A percentile compares a stretch with the other conserved stretches of the same genome.
Conservation (phyloP, 2,888 invertebrate species). For the Trichacis sp. region DNA sequence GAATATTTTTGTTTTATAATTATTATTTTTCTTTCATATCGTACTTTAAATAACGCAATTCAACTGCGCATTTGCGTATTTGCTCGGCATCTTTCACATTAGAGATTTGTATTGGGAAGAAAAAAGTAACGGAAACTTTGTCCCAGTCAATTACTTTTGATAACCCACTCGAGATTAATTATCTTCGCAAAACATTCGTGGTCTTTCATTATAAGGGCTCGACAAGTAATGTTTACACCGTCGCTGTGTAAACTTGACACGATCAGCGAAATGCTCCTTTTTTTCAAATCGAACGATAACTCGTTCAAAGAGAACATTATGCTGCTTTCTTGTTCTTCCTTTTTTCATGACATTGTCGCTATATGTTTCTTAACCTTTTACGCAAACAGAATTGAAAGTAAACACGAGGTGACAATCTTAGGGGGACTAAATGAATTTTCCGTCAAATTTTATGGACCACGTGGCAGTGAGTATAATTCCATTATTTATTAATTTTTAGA, state of each 20-base stretch:
- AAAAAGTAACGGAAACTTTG: too few species aligned
- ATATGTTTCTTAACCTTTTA: constrained; percentile 39
- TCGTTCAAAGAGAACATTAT: background rate
- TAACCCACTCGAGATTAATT: too few species aligned
- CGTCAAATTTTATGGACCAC: constrained; percentile 99
- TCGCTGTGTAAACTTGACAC: background rate
- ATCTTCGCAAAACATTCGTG: too few species aligned
- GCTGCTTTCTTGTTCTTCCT: background rate
- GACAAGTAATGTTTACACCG: background rate
- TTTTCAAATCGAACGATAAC: background rate
- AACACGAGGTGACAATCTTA: constrained; percentile 98
- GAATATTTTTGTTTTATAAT: background rate
- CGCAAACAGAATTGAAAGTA: constrained; percentile 90
- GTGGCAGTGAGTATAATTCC: constrained; percentile 82
- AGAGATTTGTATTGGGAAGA: too few species aligned
- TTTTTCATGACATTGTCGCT: background rate
- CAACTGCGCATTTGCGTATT: constrained; percentile 12
- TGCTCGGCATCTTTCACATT: too few species aligned
- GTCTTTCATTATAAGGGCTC: too few species aligned
- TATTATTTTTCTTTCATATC: constrained; percentile 24
- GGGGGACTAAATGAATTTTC: constrained; percentile 99
- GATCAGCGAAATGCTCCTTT: background rate
- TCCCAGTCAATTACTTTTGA: too few species aligned
- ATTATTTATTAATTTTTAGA: too few species aligned
- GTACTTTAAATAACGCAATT: too few species aligned